Evolutionary conservation across 1,140 invertebrate species (phyloP).

Genomic region (Zaprionus vittiger): DNA sequence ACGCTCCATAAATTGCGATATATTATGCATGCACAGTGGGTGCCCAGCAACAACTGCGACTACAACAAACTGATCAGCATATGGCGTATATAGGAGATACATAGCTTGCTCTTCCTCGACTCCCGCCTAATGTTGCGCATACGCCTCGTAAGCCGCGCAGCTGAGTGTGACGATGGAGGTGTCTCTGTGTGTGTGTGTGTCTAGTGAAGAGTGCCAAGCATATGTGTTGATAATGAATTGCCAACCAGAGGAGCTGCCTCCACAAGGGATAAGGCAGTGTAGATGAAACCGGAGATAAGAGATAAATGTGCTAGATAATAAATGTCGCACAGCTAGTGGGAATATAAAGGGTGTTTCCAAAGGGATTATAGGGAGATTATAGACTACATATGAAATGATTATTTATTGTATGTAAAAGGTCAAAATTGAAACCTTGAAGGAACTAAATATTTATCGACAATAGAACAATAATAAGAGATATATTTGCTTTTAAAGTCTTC

Average conservation of each 20-base stretch:
- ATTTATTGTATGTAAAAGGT: not conserved
- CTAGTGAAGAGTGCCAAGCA: constrained; percentile 34
- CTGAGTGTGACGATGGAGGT: constrained; percentile 48
- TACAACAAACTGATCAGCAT: constrained; percentile 64
- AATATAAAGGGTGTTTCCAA: not conserved
- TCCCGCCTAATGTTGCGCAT: constrained; percentile 35
- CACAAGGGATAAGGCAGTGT: not conserved
- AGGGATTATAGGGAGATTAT: not conserved
- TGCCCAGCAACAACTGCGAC: not conserved
- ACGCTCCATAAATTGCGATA: constrained; percentile 36
- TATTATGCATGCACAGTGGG: constrained; percentile 48
- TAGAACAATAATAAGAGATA: too few relatives aligned
- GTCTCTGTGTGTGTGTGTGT: constrained; percentile 32
- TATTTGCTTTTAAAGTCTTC: not conserved
- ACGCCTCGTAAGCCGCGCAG: constrained; percentile 39
- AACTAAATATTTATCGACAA: too few relatives aligned
- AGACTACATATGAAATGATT: not conserved
- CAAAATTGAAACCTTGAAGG: not conserved
- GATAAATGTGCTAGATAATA: constrained; percentile 4
- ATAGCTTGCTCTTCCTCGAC: not conserved
- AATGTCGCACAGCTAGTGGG: not conserved
- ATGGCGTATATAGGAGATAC: constrained; percentile 33
- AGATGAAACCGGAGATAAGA: not conserved
- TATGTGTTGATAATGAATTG: constrained; percentile 63
- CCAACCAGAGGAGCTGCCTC: constrained; percentile 10